Conservation (phyloP, 2,113 vertebrate genomes). For the Bubo scandiacus region DNA sequence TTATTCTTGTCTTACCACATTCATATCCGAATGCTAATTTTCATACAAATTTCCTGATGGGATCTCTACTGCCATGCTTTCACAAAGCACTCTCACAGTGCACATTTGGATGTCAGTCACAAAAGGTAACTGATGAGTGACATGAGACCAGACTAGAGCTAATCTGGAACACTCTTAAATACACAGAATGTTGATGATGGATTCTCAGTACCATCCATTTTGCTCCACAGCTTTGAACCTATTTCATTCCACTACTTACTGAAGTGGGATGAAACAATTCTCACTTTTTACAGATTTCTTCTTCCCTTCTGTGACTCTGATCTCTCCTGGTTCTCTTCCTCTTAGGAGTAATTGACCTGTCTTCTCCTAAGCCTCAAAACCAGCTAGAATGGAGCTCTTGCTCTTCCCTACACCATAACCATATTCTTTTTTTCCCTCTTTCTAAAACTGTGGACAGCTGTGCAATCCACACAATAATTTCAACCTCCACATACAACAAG, state of each 20-base stretch:
- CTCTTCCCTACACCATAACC: neutral
- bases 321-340: neutral
- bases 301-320: neutral
- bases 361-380: neutral
- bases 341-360: neutral
- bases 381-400: neutral
- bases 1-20: neutral
- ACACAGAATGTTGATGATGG: accelerated
- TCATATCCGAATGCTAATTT: neutral
- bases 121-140: neutral
- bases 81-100: neutral
- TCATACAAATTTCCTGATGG: neutral
- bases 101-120: neutral
- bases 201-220: neutral
- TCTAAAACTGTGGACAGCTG: neutral
- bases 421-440: neutral
- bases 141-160: neutral
- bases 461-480: neutral
- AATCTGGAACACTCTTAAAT: neutral
- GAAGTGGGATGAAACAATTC: neutral
- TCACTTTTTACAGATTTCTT: neutral
- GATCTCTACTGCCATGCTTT: neutral
- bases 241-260: neutral
- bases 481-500: neutral
- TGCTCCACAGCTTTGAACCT: neutral